Conservation (phyloP, 1,140 invertebrate genomes). For the Akabosia matsudoensis region DNA sequence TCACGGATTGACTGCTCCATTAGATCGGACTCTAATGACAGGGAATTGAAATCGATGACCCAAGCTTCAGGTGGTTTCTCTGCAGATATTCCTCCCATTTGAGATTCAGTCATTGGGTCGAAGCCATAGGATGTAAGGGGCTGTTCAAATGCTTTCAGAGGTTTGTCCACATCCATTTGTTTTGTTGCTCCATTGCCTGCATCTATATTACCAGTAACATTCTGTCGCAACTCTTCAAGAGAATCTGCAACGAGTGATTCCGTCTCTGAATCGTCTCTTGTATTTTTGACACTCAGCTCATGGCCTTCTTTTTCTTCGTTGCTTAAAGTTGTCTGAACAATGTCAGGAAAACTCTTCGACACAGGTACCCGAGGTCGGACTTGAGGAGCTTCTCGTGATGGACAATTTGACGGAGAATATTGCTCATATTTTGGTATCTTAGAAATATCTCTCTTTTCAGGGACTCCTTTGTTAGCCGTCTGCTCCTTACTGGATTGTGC, state of each 20-base stretch:
- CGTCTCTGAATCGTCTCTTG: not conserved
- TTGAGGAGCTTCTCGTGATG: not conserved
- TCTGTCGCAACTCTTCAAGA: slow-evolving; percentile 32
- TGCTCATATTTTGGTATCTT: not conserved
- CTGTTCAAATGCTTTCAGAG: not conserved
- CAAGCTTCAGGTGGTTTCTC: slow-evolving; percentile 45
- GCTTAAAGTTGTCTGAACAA: slow-evolving; percentile 40
- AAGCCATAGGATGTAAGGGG: not conserved
- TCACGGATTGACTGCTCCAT: slow-evolving; percentile 1
- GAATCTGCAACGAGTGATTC: slow-evolving; percentile 40
- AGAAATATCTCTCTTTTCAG: not conserved
- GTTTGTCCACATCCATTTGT: not conserved
- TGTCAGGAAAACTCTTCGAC: slow-evolving; percentile 44
- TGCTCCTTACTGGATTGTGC: not conserved
- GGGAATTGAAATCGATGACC: slow-evolving; percentile 43
- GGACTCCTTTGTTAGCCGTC: not conserved
- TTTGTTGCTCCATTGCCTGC: not conserved
- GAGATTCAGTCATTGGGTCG: not conserved
- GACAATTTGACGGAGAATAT: not conserved
- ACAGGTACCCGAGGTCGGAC: slow-evolving; percentile 35
- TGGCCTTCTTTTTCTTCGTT: slow-evolving; percentile 24
- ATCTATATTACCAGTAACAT: not conserved
- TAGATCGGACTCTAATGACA: slow-evolving; percentile 31
- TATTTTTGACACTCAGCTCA: slow-evolving; percentile 7
- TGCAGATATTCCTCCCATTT: slow-evolving; percentile 34